phyloP scores from a whole-genome alignment of 64 coral and sea anemone species.

The Pocillopora damicornis region DNA sequence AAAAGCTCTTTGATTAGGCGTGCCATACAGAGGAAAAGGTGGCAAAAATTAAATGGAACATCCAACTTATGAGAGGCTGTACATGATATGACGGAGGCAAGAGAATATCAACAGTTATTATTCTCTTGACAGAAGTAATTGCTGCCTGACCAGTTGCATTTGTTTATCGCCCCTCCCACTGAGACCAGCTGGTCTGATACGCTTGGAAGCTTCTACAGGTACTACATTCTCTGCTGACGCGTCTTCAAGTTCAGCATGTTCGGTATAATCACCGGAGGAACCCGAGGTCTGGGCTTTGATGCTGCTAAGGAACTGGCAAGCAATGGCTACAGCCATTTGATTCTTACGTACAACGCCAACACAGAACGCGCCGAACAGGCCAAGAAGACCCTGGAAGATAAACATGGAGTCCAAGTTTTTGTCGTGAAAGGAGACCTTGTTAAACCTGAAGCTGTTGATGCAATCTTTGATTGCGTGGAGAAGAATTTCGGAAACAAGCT shows the following conservation, averaged over 20 bases:
- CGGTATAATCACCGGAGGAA: slow-evolving; percentile 69
- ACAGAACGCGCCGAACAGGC: slow-evolving; percentile 55
- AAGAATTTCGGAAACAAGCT: slow-evolving; percentile 68
- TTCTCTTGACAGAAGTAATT: too few species aligned
- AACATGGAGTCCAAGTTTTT: slow-evolving; percentile 49
- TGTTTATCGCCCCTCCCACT: too few species aligned
- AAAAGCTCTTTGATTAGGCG: too few species aligned
- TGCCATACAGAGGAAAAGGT: too few species aligned
- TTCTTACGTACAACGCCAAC: slow-evolving; percentile 80
- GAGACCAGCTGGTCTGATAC: neutral
- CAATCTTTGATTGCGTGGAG: slow-evolving; percentile 60
- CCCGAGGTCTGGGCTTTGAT: slow-evolving; percentile 62
- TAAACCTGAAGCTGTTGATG: slow-evolving; percentile 43
- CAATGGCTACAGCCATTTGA: slow-evolving; percentile 67
- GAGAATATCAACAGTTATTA: too few species aligned
- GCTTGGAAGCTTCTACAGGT: neutral
- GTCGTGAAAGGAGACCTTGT: slow-evolving; percentile 67
- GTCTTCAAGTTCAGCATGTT: slow-evolving; percentile 10
- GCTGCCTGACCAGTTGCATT: too few species aligned
- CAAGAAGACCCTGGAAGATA: slow-evolving; percentile 45
- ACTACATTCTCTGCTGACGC: neutral
- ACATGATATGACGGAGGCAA: too few species aligned
- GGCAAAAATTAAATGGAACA: too few species aligned
- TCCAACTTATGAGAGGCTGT: too few species aligned
- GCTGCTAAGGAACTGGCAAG: slow-evolving; percentile 63